Percentiles rank a stretch among this genome's conserved stretches.
Evolutionary conservation across 2,113 vertebrate genomes (phyloP).

Genomic region (Neomonachus schauinslandi): DNA sequence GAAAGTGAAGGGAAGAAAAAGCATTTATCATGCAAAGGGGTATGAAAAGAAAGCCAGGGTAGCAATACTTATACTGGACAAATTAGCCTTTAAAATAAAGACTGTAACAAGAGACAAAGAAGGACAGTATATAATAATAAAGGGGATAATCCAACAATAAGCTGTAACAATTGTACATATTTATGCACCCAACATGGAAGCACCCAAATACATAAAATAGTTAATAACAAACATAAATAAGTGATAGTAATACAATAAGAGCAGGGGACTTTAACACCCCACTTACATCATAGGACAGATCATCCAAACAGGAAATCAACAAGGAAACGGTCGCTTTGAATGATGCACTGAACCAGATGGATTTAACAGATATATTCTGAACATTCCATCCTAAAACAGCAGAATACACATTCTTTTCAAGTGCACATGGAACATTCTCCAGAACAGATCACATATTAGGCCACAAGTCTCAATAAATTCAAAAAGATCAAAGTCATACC

Average conservation of each 20-base stretch:
- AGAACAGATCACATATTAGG: not conserved
- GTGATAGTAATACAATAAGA: not conserved
- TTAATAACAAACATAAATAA: not conserved
- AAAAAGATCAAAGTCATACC: not conserved
- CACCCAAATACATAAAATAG: not conserved
- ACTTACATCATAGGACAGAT: not conserved
- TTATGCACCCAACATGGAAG: not conserved
- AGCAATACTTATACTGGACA: not conserved
- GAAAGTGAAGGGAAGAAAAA: not conserved
- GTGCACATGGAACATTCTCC: not conserved
- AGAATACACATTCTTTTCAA: not conserved
- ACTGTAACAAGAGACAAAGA: not conserved
- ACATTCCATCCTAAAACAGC: not conserved
- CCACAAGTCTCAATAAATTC: not conserved
- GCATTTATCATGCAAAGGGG: not conserved
- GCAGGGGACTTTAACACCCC: not conserved
- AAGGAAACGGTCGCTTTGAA: not conserved
- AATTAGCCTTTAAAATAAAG: not conserved
- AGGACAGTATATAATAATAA: not conserved
- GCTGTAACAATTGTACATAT: not conserved
- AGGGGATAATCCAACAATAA: not conserved
- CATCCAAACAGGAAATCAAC: not conserved
- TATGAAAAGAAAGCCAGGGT: not conserved
- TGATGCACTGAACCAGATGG: not conserved
- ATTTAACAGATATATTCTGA: not conserved